A percentile compares a stretch with the other conserved stretches of the same genome.
Conservation (phyloP, 1,140 invertebrate genomes). For the Tetraneura akinire region DNA sequence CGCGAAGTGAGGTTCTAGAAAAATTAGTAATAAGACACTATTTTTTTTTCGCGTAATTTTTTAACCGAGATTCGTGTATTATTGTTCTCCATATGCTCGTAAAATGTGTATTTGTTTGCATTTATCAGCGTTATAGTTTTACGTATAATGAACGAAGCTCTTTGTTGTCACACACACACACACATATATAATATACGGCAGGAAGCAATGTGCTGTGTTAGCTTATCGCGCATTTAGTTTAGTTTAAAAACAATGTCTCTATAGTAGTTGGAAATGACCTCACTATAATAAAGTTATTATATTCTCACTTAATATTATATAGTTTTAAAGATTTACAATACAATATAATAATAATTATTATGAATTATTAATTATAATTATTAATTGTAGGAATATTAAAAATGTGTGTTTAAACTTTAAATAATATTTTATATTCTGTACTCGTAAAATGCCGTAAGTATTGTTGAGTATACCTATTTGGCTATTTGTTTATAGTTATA, state of each 20-base stretch:
- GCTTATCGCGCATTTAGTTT: conserved; percentile 24
- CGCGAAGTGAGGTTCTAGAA: not conserved
- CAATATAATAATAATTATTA: not conserved
- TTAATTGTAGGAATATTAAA: no score
- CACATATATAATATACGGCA: not conserved
- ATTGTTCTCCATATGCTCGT: not conserved
- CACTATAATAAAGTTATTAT: not conserved
- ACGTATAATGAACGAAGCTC: not conserved
- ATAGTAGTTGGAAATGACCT: not conserved
- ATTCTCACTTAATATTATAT: not conserved
- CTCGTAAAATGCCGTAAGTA: no score
- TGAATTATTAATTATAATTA: no score
- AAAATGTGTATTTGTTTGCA: conserved; percentile 18
- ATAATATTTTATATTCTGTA: no score
- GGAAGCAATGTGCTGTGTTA: not conserved
- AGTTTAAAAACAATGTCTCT: not conserved
- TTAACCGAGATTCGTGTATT: not conserved
- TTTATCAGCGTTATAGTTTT: not conserved
- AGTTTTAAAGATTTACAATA: not conserved
- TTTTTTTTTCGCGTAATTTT: not conserved
- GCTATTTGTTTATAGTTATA: no score
- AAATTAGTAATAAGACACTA: conserved; percentile 16
- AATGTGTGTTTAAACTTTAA: no score
- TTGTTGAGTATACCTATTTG: no score
- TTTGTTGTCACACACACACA: not conserved